Evolutionary conservation across 2,888 invertebrate genomes (phyloP), one percentile per base, ranked within the genome.

Genomic region (Drosophila mayaguana): DNA sequence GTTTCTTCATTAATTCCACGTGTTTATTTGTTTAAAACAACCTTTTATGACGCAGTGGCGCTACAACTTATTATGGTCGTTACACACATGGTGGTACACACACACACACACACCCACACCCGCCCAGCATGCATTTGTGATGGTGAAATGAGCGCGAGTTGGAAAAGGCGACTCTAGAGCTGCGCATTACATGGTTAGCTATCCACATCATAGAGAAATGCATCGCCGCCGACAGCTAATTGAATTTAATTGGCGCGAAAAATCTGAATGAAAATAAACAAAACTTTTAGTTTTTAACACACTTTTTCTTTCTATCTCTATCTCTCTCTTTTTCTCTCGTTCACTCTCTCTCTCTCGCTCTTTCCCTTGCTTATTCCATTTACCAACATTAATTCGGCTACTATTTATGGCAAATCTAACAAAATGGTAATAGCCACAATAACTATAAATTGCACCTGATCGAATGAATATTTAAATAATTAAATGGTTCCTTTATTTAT

Each of bases 231-330:
- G 86, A 80, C 86, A 83, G 86, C 78, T 80, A 84, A 88, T 84
- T 84, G 83, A 84, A 84, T 84, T 84, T 88, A 83, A 88, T 83
- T 84, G 83, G 89, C 71, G 89, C 86, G 87, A 83, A 88, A 88
- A 86, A 80, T 80, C 64, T 63, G 62, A 57, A 53, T 20, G 48
- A 76, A 76, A 80, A 73, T 64, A 88, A 81, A 84, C 78, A 88
- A 78, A 68, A 68, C 68, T 63, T 51, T 69, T 64, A 56, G 45
- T 56, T 70, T 66, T 67, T 56, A 40, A 73, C 63, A 48, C 55
- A 60, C 12, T 57, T 61, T 22, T 60, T 16, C 14, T 51, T 50
- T 65, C 14, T 51, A 45, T 65, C 22, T 45, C 3, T 66, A n/a
- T 50, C 32, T 18, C 36, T 2, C 32, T 32, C 32, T 2, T 9